phyloP scores from a whole-genome alignment of 1,140 invertebrate species.

The Aplysia californica region DNA sequence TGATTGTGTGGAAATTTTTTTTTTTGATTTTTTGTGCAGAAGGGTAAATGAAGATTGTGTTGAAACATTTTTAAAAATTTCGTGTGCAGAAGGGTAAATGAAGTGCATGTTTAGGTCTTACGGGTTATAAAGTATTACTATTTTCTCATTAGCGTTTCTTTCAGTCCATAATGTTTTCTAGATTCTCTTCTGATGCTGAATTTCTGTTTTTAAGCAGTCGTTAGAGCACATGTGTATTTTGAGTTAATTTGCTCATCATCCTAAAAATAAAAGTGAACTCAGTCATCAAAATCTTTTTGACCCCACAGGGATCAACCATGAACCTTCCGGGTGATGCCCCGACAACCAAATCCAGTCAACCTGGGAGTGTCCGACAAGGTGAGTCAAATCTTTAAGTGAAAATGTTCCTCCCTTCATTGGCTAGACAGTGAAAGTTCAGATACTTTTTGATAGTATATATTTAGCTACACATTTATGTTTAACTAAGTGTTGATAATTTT shows the following conservation, averaged over 20 bases:
- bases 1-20: no score
- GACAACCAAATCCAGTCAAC: neutral
- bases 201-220: no score
- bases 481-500: no score
- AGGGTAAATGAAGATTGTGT: no score
- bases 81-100: neutral
- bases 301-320: neutral
- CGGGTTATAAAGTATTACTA: neutral
- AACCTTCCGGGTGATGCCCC: neutral
- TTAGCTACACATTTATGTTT: no score
- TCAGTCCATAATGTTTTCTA: neutral
- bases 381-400: neutral
- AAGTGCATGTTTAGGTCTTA: neutral
- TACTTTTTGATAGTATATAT: neutral
- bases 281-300: no score
- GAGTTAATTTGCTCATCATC: no score
- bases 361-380: neutral
- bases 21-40: no score
- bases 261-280: no score
- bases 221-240: no score
- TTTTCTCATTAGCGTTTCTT: neutral
- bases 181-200: neutral
- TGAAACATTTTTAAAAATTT: neutral
- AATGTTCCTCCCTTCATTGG: neutral
- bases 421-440: neutral